Base-by-base conservation (phyloP, 1,140 invertebrate genomes). In the Acromyrmex echinatior region DNA sequence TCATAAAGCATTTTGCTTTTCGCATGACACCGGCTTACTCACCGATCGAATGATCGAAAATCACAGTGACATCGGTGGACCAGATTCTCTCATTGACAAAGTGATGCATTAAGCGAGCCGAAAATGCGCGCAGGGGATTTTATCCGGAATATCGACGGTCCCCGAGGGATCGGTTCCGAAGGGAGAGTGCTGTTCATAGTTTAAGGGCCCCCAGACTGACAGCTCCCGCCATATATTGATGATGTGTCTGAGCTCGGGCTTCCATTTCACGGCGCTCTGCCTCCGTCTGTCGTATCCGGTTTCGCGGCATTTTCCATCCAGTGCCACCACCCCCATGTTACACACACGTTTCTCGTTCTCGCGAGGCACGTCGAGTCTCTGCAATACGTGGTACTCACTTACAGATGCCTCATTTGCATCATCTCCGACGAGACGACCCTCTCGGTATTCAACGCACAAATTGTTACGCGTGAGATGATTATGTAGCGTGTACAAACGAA, bases 251-350 rank as follows among this genome's bases (percentile, higher is more conserved):
- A 82, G 85, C 88, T 76, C 86, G 58, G 87, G 87, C 90, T 91
- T 91, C 88, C 88, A 91, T 91, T 91, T 91, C 90, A 91, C 90
- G 90, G 90, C 81, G 88, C 87, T 91, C 88, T 91, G 90, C 87
- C 71, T 82, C 78, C 87, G 86, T 70, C 87, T 91, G 90, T 91
- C 90, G 86, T 84, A 77, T 80, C 56, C 60, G 85, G 80, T 89
- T 86, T 82, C 68, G 78, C 78, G 53, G 28, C 78, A 78, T 89
- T 86, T 78, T 84, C 80, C 80, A 45, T 70, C 56, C 65, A 39
- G 28, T 80, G 49, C 63, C 65, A 10, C 31, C 78, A 14, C 49
- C 78, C 65, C 63, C 70, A n/a, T 31, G 25, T 84, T 60, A 62
- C 45, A 62, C 68, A 51, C 39, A 60, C 80, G 18, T 56, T 45